phyloP scores from a whole-genome alignment of 2,113 vertebrate species.

The Ardeotis arabs region DNA sequence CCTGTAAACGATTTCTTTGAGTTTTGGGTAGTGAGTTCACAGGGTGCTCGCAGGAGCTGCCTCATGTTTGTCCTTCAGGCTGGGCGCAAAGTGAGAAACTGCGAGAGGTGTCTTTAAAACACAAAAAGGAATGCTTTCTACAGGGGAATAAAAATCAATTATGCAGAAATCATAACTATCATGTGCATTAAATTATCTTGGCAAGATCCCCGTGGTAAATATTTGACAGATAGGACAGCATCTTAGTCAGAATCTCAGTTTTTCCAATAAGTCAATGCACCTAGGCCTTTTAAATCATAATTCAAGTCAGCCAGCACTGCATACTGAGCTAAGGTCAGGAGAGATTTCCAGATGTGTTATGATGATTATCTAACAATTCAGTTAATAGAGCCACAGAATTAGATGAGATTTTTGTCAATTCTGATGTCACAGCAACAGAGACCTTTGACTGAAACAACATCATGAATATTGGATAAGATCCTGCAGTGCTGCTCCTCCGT shows the following conservation, averaged over 20 bases:
- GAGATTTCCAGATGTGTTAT: constrained; percentile 28
- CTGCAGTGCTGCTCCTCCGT: constrained; percentile 6
- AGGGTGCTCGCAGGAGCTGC: constrained; percentile 27
- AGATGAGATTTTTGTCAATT: constrained; percentile 56
- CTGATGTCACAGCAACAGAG: constrained; percentile 38
- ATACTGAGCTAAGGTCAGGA: constrained; percentile 26
- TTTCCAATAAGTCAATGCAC: constrained; percentile 27
- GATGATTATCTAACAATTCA: constrained; percentile 57
- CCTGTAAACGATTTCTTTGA: background rate
- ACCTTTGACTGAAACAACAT: constrained; percentile 49
- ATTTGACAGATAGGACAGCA: background rate
- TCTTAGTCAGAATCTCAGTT: constrained; percentile 38
- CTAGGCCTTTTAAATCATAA: constrained; percentile 49
- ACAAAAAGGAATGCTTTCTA: constrained; percentile 17
- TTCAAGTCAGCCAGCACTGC: constrained; percentile 27
- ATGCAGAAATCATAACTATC: constrained; percentile 47
- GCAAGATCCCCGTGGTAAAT: constrained; percentile 31
- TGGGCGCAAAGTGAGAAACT: constrained; percentile 49
- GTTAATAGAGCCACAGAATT: constrained; percentile 12
- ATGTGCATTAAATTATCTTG: constrained; percentile 17
- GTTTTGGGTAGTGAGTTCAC: background rate
- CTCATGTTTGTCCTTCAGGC: constrained; percentile 55
- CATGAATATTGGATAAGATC: constrained; percentile 49
- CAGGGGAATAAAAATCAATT: constrained; percentile 64
- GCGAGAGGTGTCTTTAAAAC: constrained; percentile 48